A percentile compares a stretch with the other conserved stretches of the same genome.
Evolutionary conservation across 2,797 vertebrate genomes (phyloP).

Genomic region (Darevskia mixta): DNA sequence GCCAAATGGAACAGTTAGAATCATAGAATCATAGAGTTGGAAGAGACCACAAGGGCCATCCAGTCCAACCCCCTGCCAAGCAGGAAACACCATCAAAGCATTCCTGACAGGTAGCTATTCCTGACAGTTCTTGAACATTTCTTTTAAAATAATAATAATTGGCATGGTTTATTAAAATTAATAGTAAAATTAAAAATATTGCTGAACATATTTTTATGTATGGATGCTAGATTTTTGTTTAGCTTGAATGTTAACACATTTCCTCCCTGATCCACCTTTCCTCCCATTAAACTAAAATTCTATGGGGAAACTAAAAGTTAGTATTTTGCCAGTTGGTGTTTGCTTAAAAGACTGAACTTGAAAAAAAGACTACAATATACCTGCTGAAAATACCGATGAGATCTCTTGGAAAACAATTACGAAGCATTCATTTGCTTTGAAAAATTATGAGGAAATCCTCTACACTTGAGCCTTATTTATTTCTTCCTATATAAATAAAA

Average conservation of each 20-base stretch:
- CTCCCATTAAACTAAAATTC: conserved; percentile 23
- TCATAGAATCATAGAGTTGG: too few species aligned
- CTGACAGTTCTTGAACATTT: background rate
- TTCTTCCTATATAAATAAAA: too few species aligned
- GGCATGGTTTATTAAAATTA: background rate
- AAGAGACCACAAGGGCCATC: too few species aligned
- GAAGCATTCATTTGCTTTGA: background rate
- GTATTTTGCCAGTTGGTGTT: conserved; percentile 14
- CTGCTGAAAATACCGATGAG: background rate
- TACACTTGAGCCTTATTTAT: background rate
- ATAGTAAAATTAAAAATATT: background rate
- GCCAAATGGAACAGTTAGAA: too few species aligned
- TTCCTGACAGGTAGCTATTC: too few species aligned
- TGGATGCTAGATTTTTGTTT: background rate
- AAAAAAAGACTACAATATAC: background rate
- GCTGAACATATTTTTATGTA: background rate
- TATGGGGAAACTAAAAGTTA: background rate
- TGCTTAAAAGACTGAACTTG: conserved; percentile 4
- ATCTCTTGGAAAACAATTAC: background rate
- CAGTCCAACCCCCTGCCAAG: too few species aligned
- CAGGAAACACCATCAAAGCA: too few species aligned
- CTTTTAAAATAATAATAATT: background rate
- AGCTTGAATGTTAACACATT: background rate
- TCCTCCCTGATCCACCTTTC: background rate
- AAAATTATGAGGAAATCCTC: background rate